A percentile compares a stretch with the other conserved stretches of the same genome.
These are phyloP conservation scores for Melanaphis sacchari DNA, from an alignment of 1,140 invertebrate genomes.

Conservation along the genomic window DNA sequence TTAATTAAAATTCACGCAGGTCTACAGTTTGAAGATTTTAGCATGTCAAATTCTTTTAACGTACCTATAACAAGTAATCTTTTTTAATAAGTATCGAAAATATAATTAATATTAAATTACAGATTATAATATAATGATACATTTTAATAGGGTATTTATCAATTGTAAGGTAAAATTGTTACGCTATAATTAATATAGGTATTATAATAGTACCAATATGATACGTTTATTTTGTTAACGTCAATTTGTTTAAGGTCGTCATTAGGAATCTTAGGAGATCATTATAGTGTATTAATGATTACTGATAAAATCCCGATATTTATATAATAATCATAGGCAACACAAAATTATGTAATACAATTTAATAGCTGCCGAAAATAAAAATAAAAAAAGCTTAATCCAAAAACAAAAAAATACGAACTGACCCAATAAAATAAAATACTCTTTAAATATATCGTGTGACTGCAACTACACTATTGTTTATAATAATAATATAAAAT, in stretches of 20 bases:
- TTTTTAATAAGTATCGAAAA: background rate
- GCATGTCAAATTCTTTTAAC: background rate
- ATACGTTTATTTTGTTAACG: no score
- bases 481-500: slow-evolving; percentile 63
- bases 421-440: background rate
- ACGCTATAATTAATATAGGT: no score
- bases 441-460: background rate
- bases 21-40: slow-evolving; percentile 5
- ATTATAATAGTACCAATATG: no score
- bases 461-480: background rate
- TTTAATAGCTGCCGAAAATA: background rate
- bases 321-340: background rate
- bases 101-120: slow-evolving; percentile 18
- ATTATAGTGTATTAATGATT: background rate
- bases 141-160: background rate
- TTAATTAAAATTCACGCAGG: background rate
- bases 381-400: background rate
- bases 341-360: background rate
- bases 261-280: background rate
- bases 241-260: background rate
- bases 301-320: background rate
- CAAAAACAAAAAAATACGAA: background rate
- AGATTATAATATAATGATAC: background rate
- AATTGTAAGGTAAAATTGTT: background rate
- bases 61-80: background rate